A percentile compares a stretch with the other conserved stretches of the same genome.
phyloP scores from a whole-genome alignment of 1,140 invertebrate genomes.

The Ceratina calcarata region DNA sequence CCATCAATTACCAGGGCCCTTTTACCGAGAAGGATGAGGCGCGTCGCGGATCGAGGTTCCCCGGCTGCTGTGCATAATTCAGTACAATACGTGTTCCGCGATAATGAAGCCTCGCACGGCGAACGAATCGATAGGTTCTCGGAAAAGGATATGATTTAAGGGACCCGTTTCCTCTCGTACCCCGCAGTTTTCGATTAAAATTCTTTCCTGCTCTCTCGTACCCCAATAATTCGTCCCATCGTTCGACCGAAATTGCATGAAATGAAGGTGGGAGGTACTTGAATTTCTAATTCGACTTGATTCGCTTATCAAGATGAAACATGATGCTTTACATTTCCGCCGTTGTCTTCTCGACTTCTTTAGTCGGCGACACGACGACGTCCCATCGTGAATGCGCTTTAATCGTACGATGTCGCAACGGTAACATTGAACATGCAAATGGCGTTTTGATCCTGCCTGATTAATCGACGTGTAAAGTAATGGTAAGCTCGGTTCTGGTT shows the following conservation, averaged over 20 bases:
- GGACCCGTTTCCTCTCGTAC: conserved; percentile 1
- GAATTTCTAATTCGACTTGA: too few species aligned
- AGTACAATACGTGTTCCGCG: conserved; percentile 53
- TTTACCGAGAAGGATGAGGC: conserved; percentile 29
- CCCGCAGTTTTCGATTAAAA: neutral
- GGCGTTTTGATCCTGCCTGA: neutral
- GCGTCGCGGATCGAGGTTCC: conserved; percentile 8
- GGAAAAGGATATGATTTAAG: conserved; percentile 58
- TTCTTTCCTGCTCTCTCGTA: neutral
- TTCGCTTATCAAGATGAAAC: neutral
- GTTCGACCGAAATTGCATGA: too few species aligned
- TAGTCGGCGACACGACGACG: too few species aligned
- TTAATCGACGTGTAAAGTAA: conserved; percentile 27
- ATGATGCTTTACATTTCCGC: conserved; percentile 3
- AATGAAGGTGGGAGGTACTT: too few species aligned
- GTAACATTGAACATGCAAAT: neutral
- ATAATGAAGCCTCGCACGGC: conserved; percentile 48
- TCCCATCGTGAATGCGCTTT: too few species aligned
- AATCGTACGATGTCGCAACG: neutral
- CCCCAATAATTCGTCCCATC: too few species aligned
- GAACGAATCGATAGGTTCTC: conserved; percentile 55
- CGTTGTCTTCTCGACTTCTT: neutral
- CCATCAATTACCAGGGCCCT: conserved; percentile 62
- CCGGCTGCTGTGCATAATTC: conserved; percentile 55
- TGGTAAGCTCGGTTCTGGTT: conserved; percentile 8